A percentile compares a stretch with the other conserved stretches of the same genome.
These are phyloP conservation scores for Rhopalosiphum nymphaeae DNA, from an alignment of 2,888 invertebrate genomes.

Conservation along the genomic window DNA sequence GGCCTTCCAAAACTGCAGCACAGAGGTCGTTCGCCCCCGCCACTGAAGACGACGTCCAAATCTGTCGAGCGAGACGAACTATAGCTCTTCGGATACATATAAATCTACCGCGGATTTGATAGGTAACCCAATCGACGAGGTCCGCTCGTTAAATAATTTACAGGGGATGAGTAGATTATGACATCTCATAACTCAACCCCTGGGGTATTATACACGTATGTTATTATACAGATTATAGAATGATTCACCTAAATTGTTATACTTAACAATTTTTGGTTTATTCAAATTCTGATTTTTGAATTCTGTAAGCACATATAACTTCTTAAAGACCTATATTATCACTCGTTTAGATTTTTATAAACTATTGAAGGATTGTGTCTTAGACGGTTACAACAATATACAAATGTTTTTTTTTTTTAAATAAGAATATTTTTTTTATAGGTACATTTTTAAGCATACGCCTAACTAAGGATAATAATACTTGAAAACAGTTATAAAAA, in stretches of 20 bases:
- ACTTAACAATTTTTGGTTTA: not conserved
- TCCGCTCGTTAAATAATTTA: not conserved
- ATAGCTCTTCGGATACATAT: not conserved
- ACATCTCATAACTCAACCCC: not conserved
- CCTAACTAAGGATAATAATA: too few species aligned
- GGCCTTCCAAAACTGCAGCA: conserved; percentile 48
- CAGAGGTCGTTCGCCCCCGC: conserved; percentile 62
- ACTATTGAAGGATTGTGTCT: not conserved
- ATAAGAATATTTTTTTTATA: too few species aligned
- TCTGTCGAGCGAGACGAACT: conserved; percentile 55
- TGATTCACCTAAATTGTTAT: not conserved
- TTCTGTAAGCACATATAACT: not conserved
- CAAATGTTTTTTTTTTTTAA: too few species aligned
- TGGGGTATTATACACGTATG: not conserved
- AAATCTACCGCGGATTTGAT: not conserved
- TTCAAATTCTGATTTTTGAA: not conserved
- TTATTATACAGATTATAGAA: not conserved
- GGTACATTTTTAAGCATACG: too few species aligned
- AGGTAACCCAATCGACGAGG: too few species aligned
- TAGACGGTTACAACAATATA: too few species aligned
- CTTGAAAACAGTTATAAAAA: too few species aligned
- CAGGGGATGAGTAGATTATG: not conserved
- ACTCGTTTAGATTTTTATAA: not conserved
- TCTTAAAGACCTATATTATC: not conserved
- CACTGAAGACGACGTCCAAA: conserved; percentile 5